Percentiles rank a stretch among this genome's conserved stretches.
Evolutionary conservation across 2,888 invertebrate genomes (phyloP).

Genomic region (Cataglyphis livida): DNA sequence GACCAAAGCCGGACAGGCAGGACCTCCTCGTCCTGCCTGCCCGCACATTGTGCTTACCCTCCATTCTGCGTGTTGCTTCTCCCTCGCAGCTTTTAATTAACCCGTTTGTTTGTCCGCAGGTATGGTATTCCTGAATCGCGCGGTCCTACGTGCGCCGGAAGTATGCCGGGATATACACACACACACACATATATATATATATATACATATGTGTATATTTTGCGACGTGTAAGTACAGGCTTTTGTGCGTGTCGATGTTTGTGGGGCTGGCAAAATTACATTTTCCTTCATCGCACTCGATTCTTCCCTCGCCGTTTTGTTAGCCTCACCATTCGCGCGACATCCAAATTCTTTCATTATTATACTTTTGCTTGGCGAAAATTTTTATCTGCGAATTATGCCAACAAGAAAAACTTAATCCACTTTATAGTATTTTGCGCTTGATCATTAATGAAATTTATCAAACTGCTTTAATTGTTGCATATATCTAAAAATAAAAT

Average conservation of each 20-base stretch:
- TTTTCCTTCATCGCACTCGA: slow-evolving; percentile 51
- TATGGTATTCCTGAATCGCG: slow-evolving; percentile 70
- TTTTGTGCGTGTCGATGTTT: slow-evolving; percentile 15
- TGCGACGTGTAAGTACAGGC: slow-evolving; percentile 21
- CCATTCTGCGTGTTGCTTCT: slow-evolving; percentile 1
- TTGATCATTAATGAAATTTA: neutral
- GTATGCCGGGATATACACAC: slow-evolving; percentile 9
- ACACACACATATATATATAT: neutral
- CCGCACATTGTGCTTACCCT: slow-evolving; percentile 32
- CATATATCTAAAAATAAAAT: neutral
- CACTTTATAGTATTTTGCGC: neutral
- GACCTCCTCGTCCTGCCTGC: slow-evolving; percentile 4
- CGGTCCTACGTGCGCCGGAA: slow-evolving; percentile 35
- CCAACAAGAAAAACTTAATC: neutral
- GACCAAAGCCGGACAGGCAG: slow-evolving; percentile 15
- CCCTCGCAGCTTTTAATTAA: slow-evolving; percentile 70
- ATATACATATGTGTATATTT: neutral
- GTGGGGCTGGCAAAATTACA: slow-evolving; percentile 55
- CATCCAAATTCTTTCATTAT: neutral
- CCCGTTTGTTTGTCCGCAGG: slow-evolving; percentile 73
- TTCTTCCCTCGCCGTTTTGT: slow-evolving; percentile 31
- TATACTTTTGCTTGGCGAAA: neutral
- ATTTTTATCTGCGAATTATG: slow-evolving; percentile 11
- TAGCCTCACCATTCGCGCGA: neutral
- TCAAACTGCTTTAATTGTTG: neutral